A percentile compares a stretch with the other conserved stretches of the same genome.
Conservation (phyloP, 2,888 invertebrate species). For the Fragum sueziense region DNA sequence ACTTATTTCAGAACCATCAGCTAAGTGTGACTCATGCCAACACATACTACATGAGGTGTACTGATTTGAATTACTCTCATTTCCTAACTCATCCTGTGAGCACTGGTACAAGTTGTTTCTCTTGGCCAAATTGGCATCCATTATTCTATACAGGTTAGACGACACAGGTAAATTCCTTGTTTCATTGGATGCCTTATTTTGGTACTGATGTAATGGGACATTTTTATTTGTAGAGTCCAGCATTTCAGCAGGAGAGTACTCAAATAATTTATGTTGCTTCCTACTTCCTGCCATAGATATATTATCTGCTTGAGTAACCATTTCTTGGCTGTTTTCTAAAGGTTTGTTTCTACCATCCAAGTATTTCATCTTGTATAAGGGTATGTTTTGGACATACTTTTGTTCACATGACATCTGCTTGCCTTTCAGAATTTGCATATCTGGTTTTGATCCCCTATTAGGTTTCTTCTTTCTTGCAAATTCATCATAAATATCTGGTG, state of each 20-base stretch:
- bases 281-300: not conserved
- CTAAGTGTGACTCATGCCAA: constrained; percentile 4
- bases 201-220: not conserved
- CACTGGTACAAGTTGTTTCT: not conserved
- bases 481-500: constrained; percentile 57
- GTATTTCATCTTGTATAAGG: not conserved
- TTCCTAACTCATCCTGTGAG: not conserved
- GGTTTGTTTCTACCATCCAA: not conserved
- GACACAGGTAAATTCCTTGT: not conserved
- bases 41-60: constrained; percentile 13
- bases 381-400: not conserved
- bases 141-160: not conserved
- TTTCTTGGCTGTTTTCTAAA: not conserved
- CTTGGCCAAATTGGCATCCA: constrained; percentile 2
- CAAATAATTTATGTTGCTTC: not conserved
- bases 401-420: not conserved
- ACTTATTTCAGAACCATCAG: not conserved
- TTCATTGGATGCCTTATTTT: not conserved
- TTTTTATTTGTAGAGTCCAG: not conserved
- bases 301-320: not conserved
- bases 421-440: constrained; percentile 25
- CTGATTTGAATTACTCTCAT: constrained; percentile 5
- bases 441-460: constrained; percentile 23
- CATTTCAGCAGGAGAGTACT: no score
- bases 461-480: constrained; percentile 54